Evolutionary conservation across 2,888 invertebrate genomes (phyloP).

Genomic region (Monoplex corrugatus): DNA sequence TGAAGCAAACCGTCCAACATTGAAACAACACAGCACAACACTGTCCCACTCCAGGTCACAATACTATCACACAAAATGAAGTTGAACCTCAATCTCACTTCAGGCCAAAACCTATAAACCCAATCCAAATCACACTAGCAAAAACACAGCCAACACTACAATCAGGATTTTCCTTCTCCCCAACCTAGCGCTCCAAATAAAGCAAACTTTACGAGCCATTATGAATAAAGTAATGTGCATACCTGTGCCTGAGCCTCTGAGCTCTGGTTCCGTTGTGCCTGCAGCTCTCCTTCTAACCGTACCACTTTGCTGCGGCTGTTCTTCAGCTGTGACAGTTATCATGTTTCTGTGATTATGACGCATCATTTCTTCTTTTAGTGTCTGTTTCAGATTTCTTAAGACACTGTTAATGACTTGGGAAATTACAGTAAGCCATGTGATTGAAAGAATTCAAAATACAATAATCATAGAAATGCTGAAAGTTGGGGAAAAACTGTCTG

Average conservation of each 20-base stretch:
- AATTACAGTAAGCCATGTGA: too few species aligned
- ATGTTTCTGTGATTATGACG: too few species aligned
- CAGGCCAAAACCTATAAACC: background rate
- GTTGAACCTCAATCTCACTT: background rate
- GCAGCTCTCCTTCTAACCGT: conserved; percentile 71
- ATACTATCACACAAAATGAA: background rate
- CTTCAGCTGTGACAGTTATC: conserved; percentile 63
- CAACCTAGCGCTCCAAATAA: background rate
- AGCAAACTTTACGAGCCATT: background rate
- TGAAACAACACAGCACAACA: background rate
- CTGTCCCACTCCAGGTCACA: too few species aligned
- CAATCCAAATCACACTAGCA: background rate
- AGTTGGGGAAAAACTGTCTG: too few species aligned
- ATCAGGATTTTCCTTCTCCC: background rate
- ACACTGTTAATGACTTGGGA: too few species aligned
- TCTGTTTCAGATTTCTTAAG: too few species aligned
- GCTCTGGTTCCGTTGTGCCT: conserved; percentile 70
- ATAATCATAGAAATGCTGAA: too few species aligned
- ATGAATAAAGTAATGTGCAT: conserved; percentile 34
- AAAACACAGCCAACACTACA: background rate
- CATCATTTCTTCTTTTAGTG: too few species aligned
- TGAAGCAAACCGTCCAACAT: background rate
- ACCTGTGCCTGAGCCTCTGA: conserved; percentile 75
- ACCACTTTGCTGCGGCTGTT: conserved; percentile 65
- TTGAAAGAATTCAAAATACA: too few species aligned